Percentiles rank a stretch among this genome's conserved stretches.
Conservation (phyloP, 1,140 invertebrate species). For the Mercenaria mercenaria region DNA sequence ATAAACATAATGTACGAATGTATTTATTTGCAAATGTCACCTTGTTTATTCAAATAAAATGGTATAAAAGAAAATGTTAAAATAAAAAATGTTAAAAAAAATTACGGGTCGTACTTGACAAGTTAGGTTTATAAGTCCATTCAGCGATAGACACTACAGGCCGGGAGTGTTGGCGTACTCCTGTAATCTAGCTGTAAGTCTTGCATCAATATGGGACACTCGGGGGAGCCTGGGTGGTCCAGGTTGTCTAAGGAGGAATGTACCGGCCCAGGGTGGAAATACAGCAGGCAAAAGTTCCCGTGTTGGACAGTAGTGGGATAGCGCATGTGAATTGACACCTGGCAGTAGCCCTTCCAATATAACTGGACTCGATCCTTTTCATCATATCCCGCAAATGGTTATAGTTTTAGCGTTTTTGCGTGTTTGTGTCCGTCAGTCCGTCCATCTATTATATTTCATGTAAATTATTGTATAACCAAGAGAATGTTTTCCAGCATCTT, state of each 20-base stretch:
- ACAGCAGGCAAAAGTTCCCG: conserved; percentile 98
- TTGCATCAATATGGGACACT: conserved; percentile 83
- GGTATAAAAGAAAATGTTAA: no score
- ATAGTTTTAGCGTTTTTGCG: no score
- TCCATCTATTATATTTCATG: no score
- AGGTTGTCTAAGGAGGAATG: conserved; percentile 97
- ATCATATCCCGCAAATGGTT: no score
- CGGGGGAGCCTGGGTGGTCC: conserved; percentile 84
- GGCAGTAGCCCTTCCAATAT: not conserved
- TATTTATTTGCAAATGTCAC: not conserved
- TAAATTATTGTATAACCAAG: no score
- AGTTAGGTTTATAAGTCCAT: not conserved
- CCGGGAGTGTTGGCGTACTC: not conserved
- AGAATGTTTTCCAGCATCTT: no score
- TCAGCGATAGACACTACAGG: not conserved
- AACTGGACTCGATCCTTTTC: conserved; percentile 3
- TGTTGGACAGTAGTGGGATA: conserved; percentile 98
- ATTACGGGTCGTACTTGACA: not conserved
- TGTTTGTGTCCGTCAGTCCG: no score
- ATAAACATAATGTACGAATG: no score
- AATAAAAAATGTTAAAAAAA: no score
- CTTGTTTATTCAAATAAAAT: no score
- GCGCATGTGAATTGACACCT: conserved; percentile 95
- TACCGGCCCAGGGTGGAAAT: conserved; percentile 98
- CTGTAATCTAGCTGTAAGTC: conserved; percentile 91